Base-by-base conservation (phyloP, 1,140 invertebrate species). In the Habropoda laboriosa region DNA sequence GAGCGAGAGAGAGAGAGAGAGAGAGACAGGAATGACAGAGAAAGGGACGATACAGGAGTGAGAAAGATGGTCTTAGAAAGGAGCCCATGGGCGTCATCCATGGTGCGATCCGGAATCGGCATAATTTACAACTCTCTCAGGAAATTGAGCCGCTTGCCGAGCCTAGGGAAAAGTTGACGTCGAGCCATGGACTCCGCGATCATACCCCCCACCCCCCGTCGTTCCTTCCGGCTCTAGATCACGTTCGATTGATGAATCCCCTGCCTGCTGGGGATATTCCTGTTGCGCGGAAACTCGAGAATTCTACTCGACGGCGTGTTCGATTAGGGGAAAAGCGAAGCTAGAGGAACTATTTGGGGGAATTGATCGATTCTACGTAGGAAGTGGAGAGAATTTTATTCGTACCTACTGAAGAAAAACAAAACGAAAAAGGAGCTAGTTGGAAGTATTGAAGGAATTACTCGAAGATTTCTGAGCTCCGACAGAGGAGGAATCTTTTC, bases 41-140 rank as follows among this genome's bases (percentile, higher is more conserved):
- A 66, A 13, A 38, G 24, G 51, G 45, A 63, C 51, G 32, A 53
- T 53, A n/a, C n/a, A 27, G 45, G 35, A 67, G 53, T 32, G 61
- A 68, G 18, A 67, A 38, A 40, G 83, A 83, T 18, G 47, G 51
- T 38, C 38, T 49, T 7, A 27, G 53, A 68, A 42, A 64, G 27
- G 51, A 70, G 58, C 73, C 87, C 88, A 89, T 89, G 82, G 87
- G 88, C 88, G 88, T 89, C 87, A 74, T 87, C 79, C 60, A 27
- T 40, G 57, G 38, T 58, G 71, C 57, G 82, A 81, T 79, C 80
- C 49, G 75, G 85, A 88, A 83, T 87, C 68, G 86, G 66, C 76
- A 87, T 88, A 88, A 89, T 89, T 89, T 84, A 88, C 83, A 71
- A 66, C 68, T 73, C 45, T 51, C 55, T 70, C 21, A 55, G 75